Conservation (phyloP, 2,888 invertebrate genomes). For the Galerucella pusilla region DNA sequence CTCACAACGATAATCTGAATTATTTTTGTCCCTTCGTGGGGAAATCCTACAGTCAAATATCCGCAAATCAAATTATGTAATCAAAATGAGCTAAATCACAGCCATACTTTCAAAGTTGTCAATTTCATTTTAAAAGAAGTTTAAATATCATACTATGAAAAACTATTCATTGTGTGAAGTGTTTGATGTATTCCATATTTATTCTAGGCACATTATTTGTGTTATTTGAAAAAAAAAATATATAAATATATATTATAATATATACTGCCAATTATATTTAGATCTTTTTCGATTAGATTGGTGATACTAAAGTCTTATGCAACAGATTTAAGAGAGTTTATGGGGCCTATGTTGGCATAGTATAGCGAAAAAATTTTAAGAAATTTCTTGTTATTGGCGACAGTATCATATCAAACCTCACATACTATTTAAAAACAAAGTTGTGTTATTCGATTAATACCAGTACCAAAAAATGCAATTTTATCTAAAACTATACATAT, state of each 20-base stretch:
- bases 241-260: constrained; percentile 51
- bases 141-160: too few relatives aligned
- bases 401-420: constrained; percentile 49
- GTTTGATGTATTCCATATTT: constrained; percentile 3
- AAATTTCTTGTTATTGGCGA: constrained; percentile 47
- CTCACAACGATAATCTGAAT: too few relatives aligned
- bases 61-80: too few relatives aligned
- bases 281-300: constrained; percentile 62
- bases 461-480: too few relatives aligned
- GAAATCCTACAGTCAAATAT: too few relatives aligned
- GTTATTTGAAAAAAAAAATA: constrained; percentile 29
- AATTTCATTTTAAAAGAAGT: too few relatives aligned
- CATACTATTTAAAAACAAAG: not conserved
- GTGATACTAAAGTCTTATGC: constrained; percentile 67
- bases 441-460: not conserved
- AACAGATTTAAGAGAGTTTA: constrained; percentile 53
- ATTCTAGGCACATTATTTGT: constrained; percentile 6
- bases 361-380: constrained; percentile 45
- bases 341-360: constrained; percentile 49
- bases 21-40: too few relatives aligned
- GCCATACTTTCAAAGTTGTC: too few relatives aligned
- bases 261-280: constrained; percentile 64
- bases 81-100: too few relatives aligned
- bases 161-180: too few relatives aligned
- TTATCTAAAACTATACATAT: too few relatives aligned